Base-by-base conservation (phyloP, 2,113 vertebrate genomes). In the Mormoops blainvillei region DNA sequence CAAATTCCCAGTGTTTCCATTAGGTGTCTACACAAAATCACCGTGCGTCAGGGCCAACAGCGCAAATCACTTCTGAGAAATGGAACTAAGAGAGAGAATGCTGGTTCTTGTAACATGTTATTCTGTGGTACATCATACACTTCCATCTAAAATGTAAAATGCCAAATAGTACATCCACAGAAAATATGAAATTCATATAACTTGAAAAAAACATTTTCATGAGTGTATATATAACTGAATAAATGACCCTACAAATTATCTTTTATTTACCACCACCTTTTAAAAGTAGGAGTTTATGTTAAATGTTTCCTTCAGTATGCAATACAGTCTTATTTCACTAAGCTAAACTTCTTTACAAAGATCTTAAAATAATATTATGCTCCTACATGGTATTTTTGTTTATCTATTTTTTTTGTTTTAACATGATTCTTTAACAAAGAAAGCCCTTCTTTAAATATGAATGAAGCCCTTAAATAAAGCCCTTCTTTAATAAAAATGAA, bases 31-130 rank as follows among this genome's bases (percentile, higher is more conserved):
- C 10, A 61, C 1, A 87, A 78, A 83, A 77, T 63, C 88, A 43
- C 36, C 63, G 4, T 97, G 26, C 2, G 58, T 22, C 86, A 50
- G 58, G 41, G 50, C 58, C 98, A 95, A 94, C 0, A 1, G 2
- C 74, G 1, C 26, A 77, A 95, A 90, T 9, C 36, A 70, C 7
- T 90, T 58, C 52, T 81, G 81, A 98, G 28, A 88, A 95, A 80
- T 43, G 4, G 19, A 93, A 70, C 61, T 5, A 22, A 96, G 26
- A 71, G 14, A 78, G 4, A 81, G n/a, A 56, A 58, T 3, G 36
- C n/a, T 58, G 15, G 24, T 36, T 89, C 77, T 71, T 63, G 36
- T 33, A 58, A 54, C 18, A 63, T 54, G 56, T 11, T 56, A 76
- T 48, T 89, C 14, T 63, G 7, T 18, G 28, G 5, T 45, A 67